Evolutionary conservation across 2,113 vertebrate genomes (phyloP), one percentile per base, ranked within the genome.

Genomic region (Archocentrus centrarchus): DNA sequence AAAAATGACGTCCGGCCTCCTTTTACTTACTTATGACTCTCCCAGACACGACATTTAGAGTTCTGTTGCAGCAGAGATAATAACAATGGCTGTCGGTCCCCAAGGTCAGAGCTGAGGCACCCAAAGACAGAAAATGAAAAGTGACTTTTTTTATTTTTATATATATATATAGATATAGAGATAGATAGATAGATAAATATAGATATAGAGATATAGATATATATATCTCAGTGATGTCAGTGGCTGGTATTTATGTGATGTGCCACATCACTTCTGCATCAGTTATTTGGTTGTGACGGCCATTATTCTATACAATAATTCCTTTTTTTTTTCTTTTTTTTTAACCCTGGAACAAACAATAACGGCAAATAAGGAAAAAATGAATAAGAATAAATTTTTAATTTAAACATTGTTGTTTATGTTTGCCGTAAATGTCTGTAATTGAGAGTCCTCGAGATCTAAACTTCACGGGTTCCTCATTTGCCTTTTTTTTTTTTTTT

Each of bases 1-100:
- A 85, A 92, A 92, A 84, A 86, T 53, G 66, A 64, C 55, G 3
- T 24, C 76, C 60, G 7, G 50, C 47, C 37, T 83, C 60, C 63
- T 82, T 47, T 81, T 32, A 14, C 75, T 82, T 61, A 62, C 22
- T 39, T 68, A 32, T 27, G 64, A 83, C 82, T 83, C 75, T 79
- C 62, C 22, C 57, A 80, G 32, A 66, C 64, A 50, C 13, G 39
- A 73, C 55, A 18, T 50, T 47, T 55, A 7, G 13, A 44, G 37
- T 32, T 76, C 41, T 68, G 24, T 27, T 75, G 55, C 3, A 57
- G 20, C 11, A 61, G 24, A 64, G 35, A 41, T 44, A 1, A 32
- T 24, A 50, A 8, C 3, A 6, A 0, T 13, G 60, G 10, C 57
- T 18, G 2, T 2, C 68, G 82, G 44, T 78, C 63, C 15, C 17